Conservation (phyloP, 2,888 invertebrate species). For the Encarsia formosa region DNA sequence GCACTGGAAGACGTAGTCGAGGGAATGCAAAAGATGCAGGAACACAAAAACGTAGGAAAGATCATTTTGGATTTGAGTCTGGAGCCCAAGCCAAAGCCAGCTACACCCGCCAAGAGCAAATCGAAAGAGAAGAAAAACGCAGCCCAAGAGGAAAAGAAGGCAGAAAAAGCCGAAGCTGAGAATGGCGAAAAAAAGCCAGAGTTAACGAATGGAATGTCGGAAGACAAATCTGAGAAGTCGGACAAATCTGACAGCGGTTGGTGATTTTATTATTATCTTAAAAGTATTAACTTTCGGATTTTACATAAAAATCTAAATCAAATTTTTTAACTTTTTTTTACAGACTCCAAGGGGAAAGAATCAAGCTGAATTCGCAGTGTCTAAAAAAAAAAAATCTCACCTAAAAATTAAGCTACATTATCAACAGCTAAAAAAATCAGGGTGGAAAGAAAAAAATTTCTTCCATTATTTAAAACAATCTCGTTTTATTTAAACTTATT, state of each 20-base stretch:
- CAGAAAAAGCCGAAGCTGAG: constrained; percentile 51
- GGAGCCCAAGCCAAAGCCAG: constrained; percentile 76
- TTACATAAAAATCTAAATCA: neutral
- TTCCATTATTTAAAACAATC: constrained; percentile 5
- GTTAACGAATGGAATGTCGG: constrained; percentile 55
- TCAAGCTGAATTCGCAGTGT: constrained; percentile 60
- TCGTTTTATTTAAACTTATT: constrained; percentile 14
- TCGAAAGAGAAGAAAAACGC: constrained; percentile 69
- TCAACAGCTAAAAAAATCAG: constrained; percentile 1
- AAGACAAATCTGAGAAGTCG: too few relatives aligned
- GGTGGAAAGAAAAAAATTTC: neutral
- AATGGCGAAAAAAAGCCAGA: constrained; percentile 55
- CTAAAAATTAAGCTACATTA: constrained; percentile 3
- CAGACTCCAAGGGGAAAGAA: constrained; percentile 68
- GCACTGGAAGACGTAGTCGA: constrained; percentile 83
- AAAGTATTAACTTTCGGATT: neutral
- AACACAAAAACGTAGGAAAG: constrained; percentile 86
- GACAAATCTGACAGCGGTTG: constrained; percentile 53
- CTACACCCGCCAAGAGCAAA: constrained; percentile 73
- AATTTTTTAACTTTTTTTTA: constrained; percentile 33
- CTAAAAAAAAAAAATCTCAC: constrained; percentile 3
- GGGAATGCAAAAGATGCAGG: constrained; percentile 91
- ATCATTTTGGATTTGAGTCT: constrained; percentile 76
- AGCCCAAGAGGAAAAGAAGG: constrained; percentile 64
- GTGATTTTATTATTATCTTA: neutral